phyloP scores from a whole-genome alignment of 2,888 invertebrate species.

The Balanococcus diminutus region DNA sequence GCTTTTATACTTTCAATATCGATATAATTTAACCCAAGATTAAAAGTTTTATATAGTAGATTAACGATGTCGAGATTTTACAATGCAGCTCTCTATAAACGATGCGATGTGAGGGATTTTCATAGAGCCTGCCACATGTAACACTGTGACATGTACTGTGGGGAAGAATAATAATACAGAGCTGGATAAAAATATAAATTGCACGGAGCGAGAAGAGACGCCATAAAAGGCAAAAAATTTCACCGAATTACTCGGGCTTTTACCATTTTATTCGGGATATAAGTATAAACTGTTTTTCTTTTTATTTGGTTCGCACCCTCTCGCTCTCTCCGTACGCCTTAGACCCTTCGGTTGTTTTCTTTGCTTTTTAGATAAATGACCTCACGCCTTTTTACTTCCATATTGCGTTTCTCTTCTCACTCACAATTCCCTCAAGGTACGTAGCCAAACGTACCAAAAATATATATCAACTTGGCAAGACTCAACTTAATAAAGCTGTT shows the following conservation, averaged over 20 bases:
- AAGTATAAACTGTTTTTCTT: conserved; percentile 37
- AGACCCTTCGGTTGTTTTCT: conserved; percentile 28
- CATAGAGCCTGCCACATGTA: neutral
- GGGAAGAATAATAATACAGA: neutral
- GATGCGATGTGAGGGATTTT: too few relatives aligned
- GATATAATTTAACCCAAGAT: too few relatives aligned
- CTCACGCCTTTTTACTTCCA: conserved; percentile 38
- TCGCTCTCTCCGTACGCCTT: neutral
- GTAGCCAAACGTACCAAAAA: conserved; percentile 33
- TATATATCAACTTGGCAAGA: conserved; percentile 34
- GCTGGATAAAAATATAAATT: neutral
- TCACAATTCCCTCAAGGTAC: conserved; percentile 38
- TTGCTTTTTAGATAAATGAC: conserved; percentile 46
- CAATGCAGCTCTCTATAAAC: too few relatives aligned
- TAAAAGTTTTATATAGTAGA: neutral
- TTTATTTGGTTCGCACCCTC: conserved; percentile 24
- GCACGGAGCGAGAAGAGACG: neutral
- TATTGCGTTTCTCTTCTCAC: conserved; percentile 33
- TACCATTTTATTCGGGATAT: conserved; percentile 35
- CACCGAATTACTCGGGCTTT: conserved; percentile 29
- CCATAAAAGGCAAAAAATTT: conserved; percentile 24
- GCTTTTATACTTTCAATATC: too few relatives aligned
- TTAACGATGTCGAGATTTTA: too few relatives aligned
- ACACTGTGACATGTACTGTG: neutral
- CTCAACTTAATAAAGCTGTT: conserved; percentile 37